These are phyloP conservation scores for Leptopilina syphax DNA, from an alignment of 2,888 invertebrate genomes.

Conservation along the genomic window DNA sequence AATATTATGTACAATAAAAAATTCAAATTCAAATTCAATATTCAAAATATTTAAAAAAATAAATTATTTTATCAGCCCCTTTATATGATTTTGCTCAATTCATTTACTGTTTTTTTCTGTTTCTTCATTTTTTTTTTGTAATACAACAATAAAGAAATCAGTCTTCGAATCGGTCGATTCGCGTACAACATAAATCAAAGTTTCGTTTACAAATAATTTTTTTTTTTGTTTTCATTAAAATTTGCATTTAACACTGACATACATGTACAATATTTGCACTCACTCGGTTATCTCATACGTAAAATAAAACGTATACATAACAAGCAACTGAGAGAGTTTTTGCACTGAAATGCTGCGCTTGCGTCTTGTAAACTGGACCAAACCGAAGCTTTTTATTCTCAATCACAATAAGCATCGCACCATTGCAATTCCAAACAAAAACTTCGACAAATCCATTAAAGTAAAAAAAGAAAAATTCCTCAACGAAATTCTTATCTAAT, in stretches of 20 bases:
- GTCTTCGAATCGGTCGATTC: constrained; percentile 16
- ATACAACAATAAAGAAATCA: constrained; percentile 18
- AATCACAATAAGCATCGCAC: constrained; percentile 15
- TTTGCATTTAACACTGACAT: constrained; percentile 5
- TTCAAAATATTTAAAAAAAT: too few species aligned
- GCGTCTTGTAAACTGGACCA: constrained; percentile 3
- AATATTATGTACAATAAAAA: too few species aligned
- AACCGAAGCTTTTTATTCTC: constrained; percentile 16
- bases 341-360: constrained; percentile 20
- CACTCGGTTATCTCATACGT: constrained; percentile 11
- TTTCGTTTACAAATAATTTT: constrained; percentile 6
- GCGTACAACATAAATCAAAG: not conserved
- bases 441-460: not conserved
- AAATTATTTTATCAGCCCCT: constrained; percentile 16
- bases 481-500: too few species aligned
- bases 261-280: not conserved
- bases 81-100: not conserved
- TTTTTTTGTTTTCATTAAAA: not conserved
- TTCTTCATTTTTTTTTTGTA: not conserved
- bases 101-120: not conserved
- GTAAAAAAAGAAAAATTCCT: not conserved
- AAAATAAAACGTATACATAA: constrained; percentile 6
- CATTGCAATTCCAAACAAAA: constrained; percentile 2
- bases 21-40: not conserved
- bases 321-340: constrained; percentile 19